Conservation (phyloP, 2,888 invertebrate genomes). For the Andrena hattorfiana region DNA sequence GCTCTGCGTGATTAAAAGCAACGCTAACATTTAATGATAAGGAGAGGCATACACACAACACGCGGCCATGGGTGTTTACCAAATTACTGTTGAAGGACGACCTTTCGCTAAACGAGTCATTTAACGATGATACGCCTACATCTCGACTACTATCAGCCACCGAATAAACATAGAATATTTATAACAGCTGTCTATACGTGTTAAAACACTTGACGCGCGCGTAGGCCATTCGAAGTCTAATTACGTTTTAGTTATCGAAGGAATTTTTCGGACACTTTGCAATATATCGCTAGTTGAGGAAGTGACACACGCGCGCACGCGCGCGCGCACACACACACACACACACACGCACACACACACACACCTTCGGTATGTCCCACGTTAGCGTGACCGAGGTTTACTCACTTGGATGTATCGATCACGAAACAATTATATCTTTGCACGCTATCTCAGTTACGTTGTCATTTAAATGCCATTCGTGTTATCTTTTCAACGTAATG, state of each 20-base stretch:
- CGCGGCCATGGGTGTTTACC: slow-evolving; percentile 69
- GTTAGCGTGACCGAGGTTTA: slow-evolving; percentile 77
- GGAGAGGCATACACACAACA: slow-evolving; percentile 62
- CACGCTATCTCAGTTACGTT: neutral
- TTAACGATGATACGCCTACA: slow-evolving; percentile 66
- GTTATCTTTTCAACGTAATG: slow-evolving; percentile 10
- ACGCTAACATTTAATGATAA: slow-evolving; percentile 77
- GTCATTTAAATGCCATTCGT: neutral
- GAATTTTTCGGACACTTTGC: slow-evolving; percentile 76
- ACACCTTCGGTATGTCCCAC: slow-evolving; percentile 76
- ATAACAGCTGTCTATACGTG: slow-evolving; percentile 65
- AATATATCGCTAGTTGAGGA: slow-evolving; percentile 79
- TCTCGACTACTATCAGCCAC: slow-evolving; percentile 47
- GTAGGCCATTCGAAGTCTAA: slow-evolving; percentile 70
- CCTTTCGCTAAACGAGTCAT: slow-evolving; percentile 40
- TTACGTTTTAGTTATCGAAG: slow-evolving; percentile 70
- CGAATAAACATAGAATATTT: slow-evolving; percentile 57
- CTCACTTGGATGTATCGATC: slow-evolving; percentile 41
- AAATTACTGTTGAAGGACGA: slow-evolving; percentile 71
- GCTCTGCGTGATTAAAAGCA: slow-evolving; percentile 83
- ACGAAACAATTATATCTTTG: slow-evolving; percentile 21
- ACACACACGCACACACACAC: no score
- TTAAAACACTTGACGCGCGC: slow-evolving; percentile 59
- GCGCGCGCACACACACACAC: no score
- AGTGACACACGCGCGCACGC: no score